A percentile compares a stretch with the other conserved stretches of the same genome.
Evolutionary conservation across 1,140 invertebrate species (phyloP).

Genomic region (Drosophila truncata): DNA sequence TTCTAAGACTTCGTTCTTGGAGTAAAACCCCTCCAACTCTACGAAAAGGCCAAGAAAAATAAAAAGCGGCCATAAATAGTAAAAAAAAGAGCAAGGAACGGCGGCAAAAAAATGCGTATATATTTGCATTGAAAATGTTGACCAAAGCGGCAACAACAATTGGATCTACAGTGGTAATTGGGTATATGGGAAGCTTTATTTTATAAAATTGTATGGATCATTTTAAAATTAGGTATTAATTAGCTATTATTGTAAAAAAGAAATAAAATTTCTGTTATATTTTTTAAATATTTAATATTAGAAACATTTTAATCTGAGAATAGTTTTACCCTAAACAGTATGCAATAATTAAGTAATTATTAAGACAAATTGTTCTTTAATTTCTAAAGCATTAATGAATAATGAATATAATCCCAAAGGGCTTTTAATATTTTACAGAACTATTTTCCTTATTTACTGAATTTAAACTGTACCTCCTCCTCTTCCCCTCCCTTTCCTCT

Average conservation of each 20-base stretch:
- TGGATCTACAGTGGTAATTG: neutral
- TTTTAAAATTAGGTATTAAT: too few relatives aligned
- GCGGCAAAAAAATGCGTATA: conserved; percentile 66
- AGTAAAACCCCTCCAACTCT: conserved; percentile 18
- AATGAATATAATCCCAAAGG: neutral
- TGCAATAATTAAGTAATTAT: neutral
- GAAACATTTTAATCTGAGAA: too few relatives aligned
- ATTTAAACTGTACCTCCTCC: neutral
- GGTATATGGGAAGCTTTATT: neutral
- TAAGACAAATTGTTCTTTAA: too few relatives aligned
- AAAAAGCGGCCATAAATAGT: conserved; percentile 68
- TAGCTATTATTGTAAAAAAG: too few relatives aligned
- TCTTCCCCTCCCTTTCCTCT: neutral
- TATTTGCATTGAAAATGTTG: conserved; percentile 80
- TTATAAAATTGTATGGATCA: too few relatives aligned
- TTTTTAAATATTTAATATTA: too few relatives aligned
- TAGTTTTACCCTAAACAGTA: too few relatives aligned
- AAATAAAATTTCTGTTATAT: too few relatives aligned
- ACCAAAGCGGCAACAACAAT: conserved; percentile 31
- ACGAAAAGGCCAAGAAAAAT: conserved; percentile 19
- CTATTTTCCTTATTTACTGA: too few relatives aligned
- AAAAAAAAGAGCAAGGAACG: conserved; percentile 20
- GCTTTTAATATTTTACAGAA: neutral
- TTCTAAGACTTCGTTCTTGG: conserved; percentile 14
- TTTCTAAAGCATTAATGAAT: neutral